Conservation (phyloP, 2,888 invertebrate species). For the Spilarctia lutea region DNA sequence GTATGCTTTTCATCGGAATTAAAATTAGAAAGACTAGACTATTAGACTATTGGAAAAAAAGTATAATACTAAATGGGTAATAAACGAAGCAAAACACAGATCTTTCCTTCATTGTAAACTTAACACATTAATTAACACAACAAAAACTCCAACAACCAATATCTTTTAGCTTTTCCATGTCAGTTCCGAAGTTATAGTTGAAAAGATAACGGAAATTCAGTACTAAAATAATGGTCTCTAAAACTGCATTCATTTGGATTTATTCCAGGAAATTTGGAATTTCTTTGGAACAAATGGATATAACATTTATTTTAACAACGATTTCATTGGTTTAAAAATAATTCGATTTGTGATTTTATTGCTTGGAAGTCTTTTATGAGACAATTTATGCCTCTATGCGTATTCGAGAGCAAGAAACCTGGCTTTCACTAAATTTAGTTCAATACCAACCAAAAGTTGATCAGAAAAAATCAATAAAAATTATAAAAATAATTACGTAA, state of each 20-base stretch:
- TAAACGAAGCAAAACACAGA: background rate
- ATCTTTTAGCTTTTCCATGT: background rate
- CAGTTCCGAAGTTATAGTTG: background rate
- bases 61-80: background rate
- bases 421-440: too few relatives aligned
- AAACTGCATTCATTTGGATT: slow-evolving; percentile 39
- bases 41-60: too few relatives aligned
- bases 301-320: slow-evolving; percentile 3
- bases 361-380: slow-evolving; percentile 13
- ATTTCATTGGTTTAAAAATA: slow-evolving; percentile 28
- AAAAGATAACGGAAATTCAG: background rate
- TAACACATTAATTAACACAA: background rate
- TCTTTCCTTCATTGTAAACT: background rate
- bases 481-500: too few relatives aligned
- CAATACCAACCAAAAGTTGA: too few relatives aligned
- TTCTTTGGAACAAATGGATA: background rate
- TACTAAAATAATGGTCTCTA: slow-evolving; percentile 7
- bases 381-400: background rate
- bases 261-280: slow-evolving; percentile 24
- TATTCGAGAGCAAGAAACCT: background rate
- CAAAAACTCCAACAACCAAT: background rate
- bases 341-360: slow-evolving; percentile 35
- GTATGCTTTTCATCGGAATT: background rate
- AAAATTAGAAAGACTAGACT: background rate
- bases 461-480: too few relatives aligned